These are phyloP conservation scores for Phengaris alcon DNA, from an alignment of 2,888 invertebrate species.

Conservation along the genomic window DNA sequence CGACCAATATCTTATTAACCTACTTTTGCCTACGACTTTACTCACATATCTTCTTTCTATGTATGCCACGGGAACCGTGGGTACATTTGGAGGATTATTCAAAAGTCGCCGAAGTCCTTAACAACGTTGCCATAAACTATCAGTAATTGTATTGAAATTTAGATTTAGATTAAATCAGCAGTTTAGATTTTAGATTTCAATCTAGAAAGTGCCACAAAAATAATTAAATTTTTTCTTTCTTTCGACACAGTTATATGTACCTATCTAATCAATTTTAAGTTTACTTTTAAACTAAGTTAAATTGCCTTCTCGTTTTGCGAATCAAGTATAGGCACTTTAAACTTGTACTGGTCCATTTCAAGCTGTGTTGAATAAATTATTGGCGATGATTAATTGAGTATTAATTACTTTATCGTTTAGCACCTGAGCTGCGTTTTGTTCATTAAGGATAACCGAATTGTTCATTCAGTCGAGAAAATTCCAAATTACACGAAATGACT, in stretches of 20 bases:
- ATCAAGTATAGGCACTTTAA: background rate
- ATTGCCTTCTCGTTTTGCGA: background rate
- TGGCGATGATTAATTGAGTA: conserved; percentile 67
- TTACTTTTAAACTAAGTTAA: background rate
- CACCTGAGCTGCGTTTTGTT: conserved; percentile 55
- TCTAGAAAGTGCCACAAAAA: no score
- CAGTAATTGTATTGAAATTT: no score
- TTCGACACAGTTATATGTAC: no score
- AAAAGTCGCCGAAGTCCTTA: no score
- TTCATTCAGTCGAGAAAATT: conserved; percentile 28
- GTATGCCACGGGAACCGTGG: background rate
- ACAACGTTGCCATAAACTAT: no score
- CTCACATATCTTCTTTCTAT: background rate
- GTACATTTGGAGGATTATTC: background rate
- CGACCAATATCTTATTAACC: background rate
- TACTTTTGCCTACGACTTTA: background rate
- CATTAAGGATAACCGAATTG: conserved; percentile 41
- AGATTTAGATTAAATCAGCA: no score
- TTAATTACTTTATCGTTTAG: conserved; percentile 76
- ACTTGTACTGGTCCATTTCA: background rate
- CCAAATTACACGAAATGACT: conserved; percentile 26
- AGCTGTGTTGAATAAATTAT: conserved; percentile 65
- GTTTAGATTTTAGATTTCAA: no score
- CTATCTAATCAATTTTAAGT: no score
- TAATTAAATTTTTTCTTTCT: no score